Base-by-base conservation (phyloP, 1,140 invertebrate species). In the Ephestia elutella region DNA sequence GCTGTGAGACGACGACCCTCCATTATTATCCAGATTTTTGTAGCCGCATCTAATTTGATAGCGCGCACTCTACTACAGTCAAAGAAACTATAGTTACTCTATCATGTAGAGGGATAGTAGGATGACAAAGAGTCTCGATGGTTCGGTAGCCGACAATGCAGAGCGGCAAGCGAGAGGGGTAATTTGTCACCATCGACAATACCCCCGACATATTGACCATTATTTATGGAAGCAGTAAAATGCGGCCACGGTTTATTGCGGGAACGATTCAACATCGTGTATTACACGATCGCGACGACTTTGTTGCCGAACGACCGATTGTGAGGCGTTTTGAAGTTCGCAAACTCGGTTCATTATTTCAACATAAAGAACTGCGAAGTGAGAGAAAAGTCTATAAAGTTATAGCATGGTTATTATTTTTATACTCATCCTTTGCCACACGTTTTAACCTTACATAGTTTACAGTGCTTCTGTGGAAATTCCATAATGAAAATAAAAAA, bases 171-270 rank as follows among this genome's bases (percentile, higher is more conserved):
- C 79, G 77, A 76, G 79, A 79, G 73, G 62, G 71, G 76, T 78
- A 86, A 86, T 88, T 88, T 88, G 86, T 88, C 86, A 88, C 80
- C 63, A 75, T 84, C 82, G 83, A 88, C 86, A 86, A 88, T 81
- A 58, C 75, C 65, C 63, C 63, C 80, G 82, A 82, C 80, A 80
- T 85, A 86, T 84, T 86, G 83, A 79, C 82, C 83, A 86, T 87
- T 86, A 88, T 88, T 86, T 88, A 88, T 86, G 82, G 71, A 70
- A 68, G 73, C 66, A 75, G 78, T 84, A 78, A 81, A 82, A 80
- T 77, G 75, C 72, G 70, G 63, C 32, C 9, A 35, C 70, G 71
- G 70, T 85, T 81, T 86, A 86, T 81, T 84, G 79, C 85, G 80
- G 77, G 82, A 86, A 80, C 73, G 72, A 71, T 78, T 70, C 68